Evolutionary conservation across 2,113 vertebrate species (phyloP).

Genomic region (Cichladusa arquata): DNA sequence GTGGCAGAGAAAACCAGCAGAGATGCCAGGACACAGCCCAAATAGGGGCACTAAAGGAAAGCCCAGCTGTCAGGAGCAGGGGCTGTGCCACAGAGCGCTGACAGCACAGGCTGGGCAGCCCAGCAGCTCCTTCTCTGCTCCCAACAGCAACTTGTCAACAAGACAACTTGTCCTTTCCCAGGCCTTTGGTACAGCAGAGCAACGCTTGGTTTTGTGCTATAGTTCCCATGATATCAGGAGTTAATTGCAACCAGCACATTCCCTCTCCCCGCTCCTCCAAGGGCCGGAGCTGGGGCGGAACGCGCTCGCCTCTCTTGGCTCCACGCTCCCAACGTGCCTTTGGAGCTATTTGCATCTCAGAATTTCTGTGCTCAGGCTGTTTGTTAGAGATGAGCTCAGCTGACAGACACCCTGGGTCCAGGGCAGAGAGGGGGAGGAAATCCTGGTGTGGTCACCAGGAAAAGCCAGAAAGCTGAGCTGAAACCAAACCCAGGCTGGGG

Average conservation of each 20-base stretch:
- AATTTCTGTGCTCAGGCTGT: background rate
- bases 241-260: conserved; percentile 41
- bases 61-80: background rate
- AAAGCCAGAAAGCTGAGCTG: background rate
- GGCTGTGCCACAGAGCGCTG: background rate
- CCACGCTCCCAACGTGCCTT: background rate
- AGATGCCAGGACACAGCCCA: background rate
- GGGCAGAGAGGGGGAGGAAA: background rate
- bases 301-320: background rate
- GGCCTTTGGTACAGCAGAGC: background rate
- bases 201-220: background rate
- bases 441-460: background rate
- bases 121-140: background rate
- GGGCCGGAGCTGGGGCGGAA: background rate
- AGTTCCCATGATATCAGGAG: conserved; percentile 1
- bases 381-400: background rate
- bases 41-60: background rate
- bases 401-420: background rate
- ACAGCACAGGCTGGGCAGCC: background rate
- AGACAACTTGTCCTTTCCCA: background rate
- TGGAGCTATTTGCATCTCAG: background rate
- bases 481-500: background rate
- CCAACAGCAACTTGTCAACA: background rate
- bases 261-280: background rate
- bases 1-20: background rate